Conservation (phyloP, 2,797 vertebrate genomes). For the Enteromius argenteus region DNA sequence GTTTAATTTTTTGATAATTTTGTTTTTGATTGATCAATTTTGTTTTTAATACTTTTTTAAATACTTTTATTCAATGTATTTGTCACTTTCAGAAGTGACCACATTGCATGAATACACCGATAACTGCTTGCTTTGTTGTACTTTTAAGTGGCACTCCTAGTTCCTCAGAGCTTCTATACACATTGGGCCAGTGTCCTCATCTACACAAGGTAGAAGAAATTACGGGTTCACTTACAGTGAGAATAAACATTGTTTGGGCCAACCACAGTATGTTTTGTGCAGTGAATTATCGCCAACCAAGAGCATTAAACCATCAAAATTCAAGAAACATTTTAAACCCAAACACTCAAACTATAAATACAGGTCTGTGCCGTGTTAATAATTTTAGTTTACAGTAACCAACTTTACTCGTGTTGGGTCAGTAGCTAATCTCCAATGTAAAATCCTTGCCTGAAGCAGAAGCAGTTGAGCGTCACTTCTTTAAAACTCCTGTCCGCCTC, state of each 20-base stretch:
- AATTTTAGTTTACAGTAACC: not conserved
- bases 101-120: not conserved
- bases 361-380: not conserved
- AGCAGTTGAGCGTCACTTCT: conserved; percentile 12
- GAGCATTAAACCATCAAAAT: conserved; percentile 25
- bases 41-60: too few relatives aligned
- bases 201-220: conserved; percentile 4
- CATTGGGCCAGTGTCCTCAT: not conserved
- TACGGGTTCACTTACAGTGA: not conserved
- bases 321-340: conserved; percentile 7
- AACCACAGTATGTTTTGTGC: not conserved
- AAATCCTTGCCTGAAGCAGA: conserved; percentile 13
- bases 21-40: not conserved
- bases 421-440: not conserved
- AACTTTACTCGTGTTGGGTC: not conserved
- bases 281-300: not conserved
- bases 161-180: not conserved
- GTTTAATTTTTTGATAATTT: not conserved
- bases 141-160: not conserved
- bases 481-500: conserved; percentile 1
- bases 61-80: too few relatives aligned
- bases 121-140: not conserved
- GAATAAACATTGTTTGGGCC: not conserved
- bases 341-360: not conserved
- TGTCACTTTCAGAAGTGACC: not conserved